Base-by-base conservation (phyloP, 2,113 vertebrate species). In the Upupa epops region DNA sequence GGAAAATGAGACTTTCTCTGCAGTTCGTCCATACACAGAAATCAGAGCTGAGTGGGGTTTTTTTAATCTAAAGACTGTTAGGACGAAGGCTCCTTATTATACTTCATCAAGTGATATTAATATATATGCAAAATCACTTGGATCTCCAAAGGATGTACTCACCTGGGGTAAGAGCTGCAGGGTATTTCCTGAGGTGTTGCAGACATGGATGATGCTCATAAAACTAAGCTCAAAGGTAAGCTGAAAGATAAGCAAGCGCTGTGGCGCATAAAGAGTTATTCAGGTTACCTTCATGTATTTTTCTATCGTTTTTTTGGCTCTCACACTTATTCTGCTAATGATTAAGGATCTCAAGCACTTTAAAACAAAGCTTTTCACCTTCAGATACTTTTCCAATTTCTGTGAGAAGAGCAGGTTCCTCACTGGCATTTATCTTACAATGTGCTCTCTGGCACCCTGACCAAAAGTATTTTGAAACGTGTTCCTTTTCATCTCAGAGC, bases 301-400 rank as follows among this genome's bases (percentile, higher is more conserved):
- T 87, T 37, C 69, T 68, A 9, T 66, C 3, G 15, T 42, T 32
- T 89, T 91, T 59, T 77, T 18, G 83, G 58, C 49, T 81, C 64
- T 76, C 58, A 59, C 21, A 17, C 6, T 37, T 66, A 48, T 18
- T 88, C 76, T 78, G 42, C 36, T 85, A 81, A 87, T 82, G 85
- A 80, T 72, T 83, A 74, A 74, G 83, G 74, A 72, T 71, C 80
- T 88, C 58, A 34, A 63, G 58, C 37, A 8, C 46, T 81, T 86
- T 58, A 54, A 91, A 96, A 92, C 68, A 90, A 91, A 94, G 87
- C 60, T 71, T 86, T 90, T 87, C 87, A 69, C 77, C 84, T 95
- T 90, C 85, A 60, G 66, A 26, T 83, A 26, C 25, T 78, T 72
- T 86, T 84, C 45, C 78, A 64, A 4, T 59, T 59, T 72, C 8